Conservation (phyloP, 1,140 invertebrate genomes). For the Zaprionus taronus region DNA sequence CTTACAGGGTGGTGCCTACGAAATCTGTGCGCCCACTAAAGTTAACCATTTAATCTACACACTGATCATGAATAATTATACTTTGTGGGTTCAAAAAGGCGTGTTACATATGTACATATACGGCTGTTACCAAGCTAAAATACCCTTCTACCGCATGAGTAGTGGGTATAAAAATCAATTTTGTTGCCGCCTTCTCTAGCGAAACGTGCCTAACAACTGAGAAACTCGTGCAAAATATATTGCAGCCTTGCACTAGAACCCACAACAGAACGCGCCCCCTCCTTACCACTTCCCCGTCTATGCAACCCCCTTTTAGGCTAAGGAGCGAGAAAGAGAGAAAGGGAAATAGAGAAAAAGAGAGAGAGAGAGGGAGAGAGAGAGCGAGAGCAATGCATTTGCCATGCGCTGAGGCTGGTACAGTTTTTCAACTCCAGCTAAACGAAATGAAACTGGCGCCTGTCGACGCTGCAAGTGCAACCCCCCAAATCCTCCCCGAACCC, state of each 20-base stretch:
- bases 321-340: slow-evolving; percentile 8
- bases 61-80: no score
- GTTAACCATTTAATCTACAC: no score
- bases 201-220: slow-evolving; percentile 78
- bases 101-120: no score
- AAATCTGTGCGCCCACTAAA: no score
- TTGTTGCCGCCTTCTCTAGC: slow-evolving; percentile 32
- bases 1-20: no score
- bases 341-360: slow-evolving; percentile 3
- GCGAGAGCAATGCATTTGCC: slow-evolving; percentile 59
- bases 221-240: slow-evolving; percentile 81
- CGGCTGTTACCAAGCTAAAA: no score
- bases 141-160: no score
- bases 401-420: slow-evolving; percentile 78
- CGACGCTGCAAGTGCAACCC: slow-evolving; percentile 26
- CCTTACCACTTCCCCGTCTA: not conserved
- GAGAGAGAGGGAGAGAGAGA: slow-evolving; percentile 8
- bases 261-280: slow-evolving; percentile 23
- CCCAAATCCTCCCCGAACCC: not conserved
- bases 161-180: slow-evolving; percentile 65
- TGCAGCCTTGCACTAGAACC: slow-evolving; percentile 82
- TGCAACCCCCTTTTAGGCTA: slow-evolving; percentile 43
- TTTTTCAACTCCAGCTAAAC: slow-evolving; percentile 67
- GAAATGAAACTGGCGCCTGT: slow-evolving; percentile 26
- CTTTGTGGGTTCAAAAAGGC: no score